Conservation (phyloP, 2,113 vertebrate genomes). For the Argyrosomus japonicus region DNA sequence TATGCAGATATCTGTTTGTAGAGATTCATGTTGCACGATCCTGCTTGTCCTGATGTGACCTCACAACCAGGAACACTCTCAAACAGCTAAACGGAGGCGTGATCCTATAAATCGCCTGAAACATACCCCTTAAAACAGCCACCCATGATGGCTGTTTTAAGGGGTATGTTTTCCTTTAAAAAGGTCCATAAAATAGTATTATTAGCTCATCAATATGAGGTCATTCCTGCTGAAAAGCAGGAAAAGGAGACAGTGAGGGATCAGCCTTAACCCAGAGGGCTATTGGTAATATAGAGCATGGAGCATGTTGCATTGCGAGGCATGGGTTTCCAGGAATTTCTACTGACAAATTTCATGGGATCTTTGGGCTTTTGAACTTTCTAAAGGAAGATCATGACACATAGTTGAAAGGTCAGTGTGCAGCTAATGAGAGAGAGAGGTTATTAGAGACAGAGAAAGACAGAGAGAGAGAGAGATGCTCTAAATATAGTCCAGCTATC, state of each 20-base stretch:
- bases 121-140: too few relatives aligned
- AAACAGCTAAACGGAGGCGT: background rate
- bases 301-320: too few relatives aligned
- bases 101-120: background rate
- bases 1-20: too few relatives aligned
- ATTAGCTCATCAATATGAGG: constrained; percentile 2
- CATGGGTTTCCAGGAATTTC: background rate
- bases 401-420: constrained; percentile 21
- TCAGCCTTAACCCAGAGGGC: background rate
- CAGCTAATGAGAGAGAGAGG: constrained; percentile 17
- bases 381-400: background rate
- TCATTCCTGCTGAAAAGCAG: background rate
- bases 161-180: background rate
- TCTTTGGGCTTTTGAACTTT: constrained; percentile 4
- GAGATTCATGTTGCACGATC: background rate
- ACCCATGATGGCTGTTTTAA: background rate
- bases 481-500: constrained; percentile 41
- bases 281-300: background rate
- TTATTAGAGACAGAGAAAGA: background rate
- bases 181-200: background rate
- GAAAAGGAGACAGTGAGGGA: background rate
- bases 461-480: constrained; percentile 13
- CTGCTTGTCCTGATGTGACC: too few relatives aligned
- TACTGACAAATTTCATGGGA: background rate
- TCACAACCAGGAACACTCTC: background rate